Percentiles rank a stretch among this genome's conserved stretches.
Conservation (phyloP, 2,888 invertebrate species). For the Phymatocera aterrima region DNA sequence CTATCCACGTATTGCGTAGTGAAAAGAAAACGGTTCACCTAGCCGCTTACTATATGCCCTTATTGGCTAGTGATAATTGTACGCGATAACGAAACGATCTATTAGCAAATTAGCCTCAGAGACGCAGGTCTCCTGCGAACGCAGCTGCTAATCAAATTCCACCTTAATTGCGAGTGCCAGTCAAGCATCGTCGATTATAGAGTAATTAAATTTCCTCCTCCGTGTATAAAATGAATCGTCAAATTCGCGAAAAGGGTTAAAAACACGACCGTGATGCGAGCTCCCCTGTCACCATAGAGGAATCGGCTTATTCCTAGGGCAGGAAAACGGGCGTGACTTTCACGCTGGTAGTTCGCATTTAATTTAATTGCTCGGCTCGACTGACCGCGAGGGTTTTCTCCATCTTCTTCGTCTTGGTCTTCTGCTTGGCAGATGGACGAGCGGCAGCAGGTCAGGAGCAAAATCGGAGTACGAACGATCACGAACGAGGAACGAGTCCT, state of each 20-base stretch:
- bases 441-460: background rate
- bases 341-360: constrained; percentile 40
- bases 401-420: background rate
- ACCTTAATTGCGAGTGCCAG: background rate
- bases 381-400: background rate
- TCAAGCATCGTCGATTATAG: background rate
- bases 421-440: constrained; percentile 1
- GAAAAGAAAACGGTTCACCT: constrained; percentile 12
- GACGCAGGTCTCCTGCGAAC: background rate
- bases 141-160: constrained; percentile 15
- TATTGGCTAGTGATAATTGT: constrained; percentile 45
- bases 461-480: background rate
- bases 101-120: background rate
- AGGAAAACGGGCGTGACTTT: constrained; percentile 33
- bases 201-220: background rate
- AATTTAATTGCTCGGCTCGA: constrained; percentile 40
- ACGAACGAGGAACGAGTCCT: background rate
- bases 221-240: too few species aligned
- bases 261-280: background rate
- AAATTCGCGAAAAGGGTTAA: background rate
- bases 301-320: background rate
- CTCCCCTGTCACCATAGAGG: background rate
- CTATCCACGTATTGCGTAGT: constrained; percentile 49
- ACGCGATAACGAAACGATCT: constrained; percentile 21
- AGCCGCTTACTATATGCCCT: constrained; percentile 50